Conservation (phyloP, 2,888 invertebrate genomes). For the Dendrolimus houi region DNA sequence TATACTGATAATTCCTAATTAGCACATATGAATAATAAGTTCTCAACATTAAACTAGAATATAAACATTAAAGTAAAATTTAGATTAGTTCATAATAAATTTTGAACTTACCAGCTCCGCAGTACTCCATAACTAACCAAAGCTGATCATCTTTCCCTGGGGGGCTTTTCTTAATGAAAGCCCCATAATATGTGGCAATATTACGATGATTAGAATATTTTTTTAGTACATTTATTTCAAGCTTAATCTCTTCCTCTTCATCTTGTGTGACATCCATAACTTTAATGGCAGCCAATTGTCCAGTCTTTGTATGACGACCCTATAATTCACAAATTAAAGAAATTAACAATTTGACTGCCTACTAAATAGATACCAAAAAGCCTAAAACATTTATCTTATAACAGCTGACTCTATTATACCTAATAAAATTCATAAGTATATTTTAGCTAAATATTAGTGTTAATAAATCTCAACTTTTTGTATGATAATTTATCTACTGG, state of each 20-base stretch:
- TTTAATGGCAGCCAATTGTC: slow-evolving; percentile 99
- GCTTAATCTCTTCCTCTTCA: slow-evolving; percentile 99
- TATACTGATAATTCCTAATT: too few species aligned
- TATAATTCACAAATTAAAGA: slow-evolving; percentile 44
- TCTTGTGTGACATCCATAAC: slow-evolving; percentile 99
- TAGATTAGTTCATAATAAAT: too few species aligned
- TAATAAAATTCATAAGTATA: too few species aligned
- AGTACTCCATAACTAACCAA: slow-evolving; percentile 99
- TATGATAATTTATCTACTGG: too few species aligned
- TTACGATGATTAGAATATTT: slow-evolving; percentile 99
- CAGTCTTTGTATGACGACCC: slow-evolving; percentile 99
- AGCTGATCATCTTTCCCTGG: slow-evolving; percentile 99
- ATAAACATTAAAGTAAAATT: too few species aligned
- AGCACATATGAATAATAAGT: too few species aligned
- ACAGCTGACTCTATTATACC: too few species aligned
- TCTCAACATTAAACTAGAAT: too few species aligned
- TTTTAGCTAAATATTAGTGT: too few species aligned
- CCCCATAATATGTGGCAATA: slow-evolving; percentile 99
- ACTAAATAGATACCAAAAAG: neutral
- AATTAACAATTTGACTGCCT: neutral
- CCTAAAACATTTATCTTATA: too few species aligned
- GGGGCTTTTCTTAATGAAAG: slow-evolving; percentile 99
- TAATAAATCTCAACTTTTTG: too few species aligned
- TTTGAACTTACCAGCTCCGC: slow-evolving; percentile 88
- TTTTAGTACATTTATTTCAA: slow-evolving; percentile 99